phyloP scores from a whole-genome alignment of 2,797 vertebrate genomes.

The Amblyraja radiata region DNA sequence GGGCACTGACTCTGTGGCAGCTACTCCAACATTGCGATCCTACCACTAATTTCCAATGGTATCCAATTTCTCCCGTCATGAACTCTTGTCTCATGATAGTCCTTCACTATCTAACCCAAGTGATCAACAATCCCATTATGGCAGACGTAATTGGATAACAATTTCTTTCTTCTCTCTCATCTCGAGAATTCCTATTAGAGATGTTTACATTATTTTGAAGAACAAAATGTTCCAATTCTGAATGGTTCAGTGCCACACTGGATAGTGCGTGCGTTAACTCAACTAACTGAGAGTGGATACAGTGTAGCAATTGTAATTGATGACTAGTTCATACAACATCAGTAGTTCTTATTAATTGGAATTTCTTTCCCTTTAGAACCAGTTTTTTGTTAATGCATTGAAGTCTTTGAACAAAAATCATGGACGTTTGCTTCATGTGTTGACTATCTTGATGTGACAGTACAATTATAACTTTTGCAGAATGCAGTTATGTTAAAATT shows the following conservation, averaged over 20 bases:
- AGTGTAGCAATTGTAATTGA: background rate
- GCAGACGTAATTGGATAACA: background rate
- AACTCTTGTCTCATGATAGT: background rate
- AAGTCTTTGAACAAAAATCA: background rate
- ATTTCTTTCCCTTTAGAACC: background rate
- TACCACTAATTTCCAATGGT: no score
- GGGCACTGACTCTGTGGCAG: no score
- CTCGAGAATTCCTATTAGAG: background rate
- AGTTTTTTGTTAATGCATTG: background rate
- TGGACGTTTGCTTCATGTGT: background rate
- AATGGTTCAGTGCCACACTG: background rate
- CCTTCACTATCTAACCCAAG: background rate
- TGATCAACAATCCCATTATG: no score
- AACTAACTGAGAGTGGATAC: background rate
- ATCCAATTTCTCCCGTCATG: background rate
- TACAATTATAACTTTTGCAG: background rate
- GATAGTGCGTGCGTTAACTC: background rate
- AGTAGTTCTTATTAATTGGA: background rate
- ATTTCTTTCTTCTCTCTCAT: background rate
- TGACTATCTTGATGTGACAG: background rate
- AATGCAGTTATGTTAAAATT: conserved; percentile 32
- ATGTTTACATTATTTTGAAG: background rate
- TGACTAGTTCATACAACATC: background rate
- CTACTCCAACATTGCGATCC: no score
- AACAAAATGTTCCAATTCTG: background rate